Evolutionary conservation across 1,140 invertebrate species (phyloP), one percentile per base, ranked within the genome.

Genomic region (Meteorus sp.): DNA sequence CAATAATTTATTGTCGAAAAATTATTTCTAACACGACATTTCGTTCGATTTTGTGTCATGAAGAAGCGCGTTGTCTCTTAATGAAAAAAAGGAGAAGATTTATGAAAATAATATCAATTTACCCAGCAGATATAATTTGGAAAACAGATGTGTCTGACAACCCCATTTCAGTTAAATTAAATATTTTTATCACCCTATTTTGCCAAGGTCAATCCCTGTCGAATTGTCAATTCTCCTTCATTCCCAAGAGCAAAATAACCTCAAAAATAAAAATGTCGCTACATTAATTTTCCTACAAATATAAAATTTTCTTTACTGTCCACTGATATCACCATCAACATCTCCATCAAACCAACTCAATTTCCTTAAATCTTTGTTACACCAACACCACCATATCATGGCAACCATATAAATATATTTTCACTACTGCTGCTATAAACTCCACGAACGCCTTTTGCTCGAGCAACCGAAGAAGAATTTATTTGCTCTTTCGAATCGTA

Each of bases 401-500:
- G 37, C 37, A 4, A 1, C 9, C 7, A 9, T 44, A 6, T 44
- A 5, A 7, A 3, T 44, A 19, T 19, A 9, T 44, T 44, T 22
- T 8, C 19, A 19, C 19, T 8, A 19, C 11, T 44, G 5, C 7
- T 8, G 9, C 20, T 19, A 7, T 19, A 4, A 19, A 19, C 7
- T 43, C 20, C 13, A 11, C 22, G 22, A 45, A 2, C 17, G 13
- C 43, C 29, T 33, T 11, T 33, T 33, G 6, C 11, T 33, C 29
- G 29, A n/a, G n/a, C n/a, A n/a, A n/a, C 29, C 39, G 15, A 11
- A 15, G 6, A 45, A 45, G 43, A 45, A 50, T 50, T 50, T 50
- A 50, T 50, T 50, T 50, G 25, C 47, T 50, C 33, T 50, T 27
- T 11, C 7, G 27, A 17, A 31, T 50, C 47, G 47, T 50, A 50